These are phyloP conservation scores for Acanthurus lineatus DNA, from an alignment of 2,797 vertebrate genomes.

Conservation along the genomic window DNA sequence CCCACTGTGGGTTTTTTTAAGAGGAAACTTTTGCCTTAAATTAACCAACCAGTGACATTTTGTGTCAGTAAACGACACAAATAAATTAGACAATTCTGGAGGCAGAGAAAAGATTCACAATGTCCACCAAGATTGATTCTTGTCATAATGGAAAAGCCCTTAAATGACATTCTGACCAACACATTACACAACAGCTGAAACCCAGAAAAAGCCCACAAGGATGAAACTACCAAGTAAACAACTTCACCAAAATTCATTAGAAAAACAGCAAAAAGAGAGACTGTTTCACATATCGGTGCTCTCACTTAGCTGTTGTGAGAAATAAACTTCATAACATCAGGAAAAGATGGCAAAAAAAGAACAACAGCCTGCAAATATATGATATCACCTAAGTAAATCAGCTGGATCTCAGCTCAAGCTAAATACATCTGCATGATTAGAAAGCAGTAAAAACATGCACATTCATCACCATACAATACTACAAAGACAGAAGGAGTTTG, in stretches of 20 bases:
- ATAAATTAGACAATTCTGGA: constrained; percentile 13
- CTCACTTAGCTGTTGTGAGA: no score
- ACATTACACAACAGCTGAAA: constrained; percentile 24
- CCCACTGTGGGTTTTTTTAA: constrained; percentile 21
- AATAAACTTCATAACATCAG: no score
- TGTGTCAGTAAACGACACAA: neutral
- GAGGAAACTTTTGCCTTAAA: constrained; percentile 15
- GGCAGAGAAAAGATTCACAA: constrained; percentile 16
- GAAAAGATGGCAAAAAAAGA: no score
- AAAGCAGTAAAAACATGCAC: no score
- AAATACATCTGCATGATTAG: no score
- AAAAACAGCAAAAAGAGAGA: neutral
- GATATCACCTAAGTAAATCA: no score
- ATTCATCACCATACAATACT: no score
- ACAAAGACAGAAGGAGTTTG: no score
- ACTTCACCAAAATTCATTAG: neutral
- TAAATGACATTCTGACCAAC: constrained; percentile 18
- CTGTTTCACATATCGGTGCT: neutral
- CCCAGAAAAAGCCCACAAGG: constrained; percentile 28
- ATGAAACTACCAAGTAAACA: constrained; percentile 34
- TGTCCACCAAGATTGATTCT: neutral
- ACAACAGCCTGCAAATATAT: no score
- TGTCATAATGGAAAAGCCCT: neutral
- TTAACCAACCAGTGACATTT: constrained; percentile 15
- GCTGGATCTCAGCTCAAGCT: no score